A percentile compares a stretch with the other conserved stretches of the same genome.
phyloP scores from a whole-genome alignment of 2,797 vertebrate genomes.

The Cossypha heuglini region DNA sequence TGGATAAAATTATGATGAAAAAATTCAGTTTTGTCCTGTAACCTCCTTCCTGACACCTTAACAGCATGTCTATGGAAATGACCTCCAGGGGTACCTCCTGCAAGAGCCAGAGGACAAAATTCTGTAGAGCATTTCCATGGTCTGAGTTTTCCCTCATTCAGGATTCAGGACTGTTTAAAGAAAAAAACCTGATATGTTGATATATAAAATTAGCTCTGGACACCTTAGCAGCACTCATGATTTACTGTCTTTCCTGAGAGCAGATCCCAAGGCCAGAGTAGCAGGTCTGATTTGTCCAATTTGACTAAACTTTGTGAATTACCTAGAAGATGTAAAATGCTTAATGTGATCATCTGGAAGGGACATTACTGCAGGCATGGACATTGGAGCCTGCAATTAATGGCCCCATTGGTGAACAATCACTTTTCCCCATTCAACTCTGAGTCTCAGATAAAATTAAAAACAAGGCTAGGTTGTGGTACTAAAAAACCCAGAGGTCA shows the following conservation, averaged over 20 bases:
- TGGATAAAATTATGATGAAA: background rate
- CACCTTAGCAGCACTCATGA: background rate
- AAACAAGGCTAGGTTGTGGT: background rate
- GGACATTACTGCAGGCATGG: background rate
- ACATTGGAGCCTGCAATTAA: background rate
- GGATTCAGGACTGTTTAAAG: background rate
- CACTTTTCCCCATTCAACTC: background rate
- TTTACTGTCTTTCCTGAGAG: background rate
- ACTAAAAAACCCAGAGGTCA: background rate
- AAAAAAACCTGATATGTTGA: background rate
- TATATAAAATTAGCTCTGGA: background rate
- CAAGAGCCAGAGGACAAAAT: background rate
- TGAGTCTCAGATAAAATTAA: background rate
- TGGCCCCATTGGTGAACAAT: background rate
- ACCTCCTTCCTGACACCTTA: background rate
- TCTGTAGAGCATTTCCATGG: background rate
- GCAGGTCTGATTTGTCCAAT: background rate
- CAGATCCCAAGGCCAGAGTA: background rate
- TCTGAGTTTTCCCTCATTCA: background rate
- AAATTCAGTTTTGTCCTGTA: background rate
- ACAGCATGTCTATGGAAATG: background rate
- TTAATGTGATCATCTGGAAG: background rate
- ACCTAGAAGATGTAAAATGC: background rate
- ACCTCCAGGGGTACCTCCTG: background rate
- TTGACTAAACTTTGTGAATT: background rate